Evolutionary conservation across 1,140 invertebrate species (phyloP), one percentile per base, ranked within the genome.

Genomic region (Drosophila takahashii): DNA sequence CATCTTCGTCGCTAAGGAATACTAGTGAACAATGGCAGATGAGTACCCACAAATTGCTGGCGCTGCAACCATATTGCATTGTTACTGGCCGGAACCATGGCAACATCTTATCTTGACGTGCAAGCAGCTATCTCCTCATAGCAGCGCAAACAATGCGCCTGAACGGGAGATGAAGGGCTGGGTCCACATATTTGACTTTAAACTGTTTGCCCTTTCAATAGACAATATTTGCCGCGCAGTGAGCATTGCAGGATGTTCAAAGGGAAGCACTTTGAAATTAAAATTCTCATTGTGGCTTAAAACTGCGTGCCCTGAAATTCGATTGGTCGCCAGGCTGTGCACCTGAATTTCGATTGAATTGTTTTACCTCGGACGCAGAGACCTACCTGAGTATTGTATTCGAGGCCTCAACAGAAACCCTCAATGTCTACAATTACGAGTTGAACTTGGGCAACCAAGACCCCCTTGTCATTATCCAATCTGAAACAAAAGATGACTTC

Each of bases 31-130:
- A 74, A 74, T 45, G 45, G 34, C 11, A 50, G 59, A 73, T 48
- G 37, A 64, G 70, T 48, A 45, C 37, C 37, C 70, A 36, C 59
- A 75, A 74, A 57, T 75, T 65, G 58, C 18, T 74, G 59, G 36
- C 11, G 32, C 18, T 37, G 54, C 56, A 59, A 29, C 10, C 34
- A 22, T 22, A 29, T 41, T 62, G 58, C 58, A 51, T 74, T 74
- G 69, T 73, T 73, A 26, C 50, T n/a, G 48, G 58, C 26, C 29
- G 70, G 37, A 74, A 64, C 59, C 37, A 52, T 36, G 51, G 42
- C 36, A 48, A 32, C 56, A 62, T 64, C 59, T 74, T 75, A 75
- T 75, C 72, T 41, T 44, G 27, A 54, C 59, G 41, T 64, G 44
- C 29, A 44, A 27, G 9, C 18, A 34, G 15, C 29, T 51, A 34